Evolutionary conservation across 2,797 vertebrate species (phyloP).

Genomic region (Brachymystax lenok): DNA sequence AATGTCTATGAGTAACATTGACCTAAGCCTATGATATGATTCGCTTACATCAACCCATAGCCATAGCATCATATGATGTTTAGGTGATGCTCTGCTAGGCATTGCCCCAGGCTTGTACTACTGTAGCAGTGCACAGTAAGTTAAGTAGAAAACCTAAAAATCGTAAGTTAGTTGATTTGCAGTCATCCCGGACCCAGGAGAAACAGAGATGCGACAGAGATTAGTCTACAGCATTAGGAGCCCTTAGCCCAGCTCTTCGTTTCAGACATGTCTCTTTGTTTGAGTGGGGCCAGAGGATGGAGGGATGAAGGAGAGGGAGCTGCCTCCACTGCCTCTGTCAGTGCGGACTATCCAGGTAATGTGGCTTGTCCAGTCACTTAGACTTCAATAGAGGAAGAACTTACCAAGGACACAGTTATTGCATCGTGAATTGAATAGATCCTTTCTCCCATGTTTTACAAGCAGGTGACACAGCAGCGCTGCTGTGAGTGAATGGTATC

Average conservation of each 20-base stretch:
- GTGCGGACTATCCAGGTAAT: slow-evolving; percentile 29
- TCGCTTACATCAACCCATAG: neutral
- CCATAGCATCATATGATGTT: slow-evolving; percentile 8
- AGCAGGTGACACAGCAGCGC: neutral
- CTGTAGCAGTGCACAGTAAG: neutral
- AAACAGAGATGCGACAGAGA: neutral
- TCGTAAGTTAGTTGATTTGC: slow-evolving; percentile 32
- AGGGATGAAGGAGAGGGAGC: slow-evolving; percentile 17
- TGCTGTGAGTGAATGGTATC: neutral
- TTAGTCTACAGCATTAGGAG: slow-evolving; percentile 31
- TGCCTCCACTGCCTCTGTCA: slow-evolving; percentile 40
- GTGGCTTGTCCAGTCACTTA: slow-evolving; percentile 9
- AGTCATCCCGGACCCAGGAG: slow-evolving; percentile 18
- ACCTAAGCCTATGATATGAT: neutral
- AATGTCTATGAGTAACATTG: neutral
- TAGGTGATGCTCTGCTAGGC: neutral
- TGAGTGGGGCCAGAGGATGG: slow-evolving; percentile 5
- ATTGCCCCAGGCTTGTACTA: neutral
- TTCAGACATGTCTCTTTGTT: slow-evolving; percentile 27
- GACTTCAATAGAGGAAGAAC: slow-evolving; percentile 6
- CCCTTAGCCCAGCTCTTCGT: slow-evolving; percentile 44
- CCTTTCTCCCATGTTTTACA: neutral
- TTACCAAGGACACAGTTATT: slow-evolving; percentile 43
- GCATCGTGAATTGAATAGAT: slow-evolving; percentile 19
- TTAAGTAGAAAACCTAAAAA: neutral